Base-by-base conservation (phyloP, 1,140 invertebrate genomes). In the Dinoponera quadriceps region DNA sequence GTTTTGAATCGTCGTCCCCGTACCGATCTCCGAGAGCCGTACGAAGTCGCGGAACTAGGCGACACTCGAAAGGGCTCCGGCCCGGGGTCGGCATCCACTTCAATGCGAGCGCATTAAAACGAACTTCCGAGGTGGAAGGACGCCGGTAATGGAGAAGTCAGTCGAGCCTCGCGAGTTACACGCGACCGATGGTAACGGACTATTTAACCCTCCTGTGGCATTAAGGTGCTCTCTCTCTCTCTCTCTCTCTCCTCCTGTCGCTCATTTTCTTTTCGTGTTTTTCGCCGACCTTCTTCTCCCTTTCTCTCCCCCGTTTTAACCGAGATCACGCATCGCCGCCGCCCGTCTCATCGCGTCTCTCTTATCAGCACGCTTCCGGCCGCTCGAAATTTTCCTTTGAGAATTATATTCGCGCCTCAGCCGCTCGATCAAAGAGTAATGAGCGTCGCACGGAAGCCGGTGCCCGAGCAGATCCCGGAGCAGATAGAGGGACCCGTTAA, bases 91-190 rank as follows among this genome's bases (percentile, higher is more conserved):
- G 33, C 38, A 62, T 44, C 60, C 54, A 82, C 71, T 82, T 88
- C 78, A 71, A 86, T 83, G 88, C 82, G 72, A 86, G 81, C 75
- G 86, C 85, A 90, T 90, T 89, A 89, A 90, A 91, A 91, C 81
- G 78, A 91, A 90, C 89, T 90, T 90, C 80, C 85, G 89, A 77
- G 68, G 68, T 74, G 66, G 87, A 74, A 83, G 78, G 55, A 60
- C 66, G 51, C 74, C 66, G 38, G 74, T 92, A 91, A 90, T 89
- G 89, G 89, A 88, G 84, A 86, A 92, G 89, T 90, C 87, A 91
- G 89, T 91, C 85, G 86, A 91, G 82, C 83, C 80, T 85, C 49
- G 78, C 73, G 87, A 90, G 83, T 91, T 89, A 89, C 84, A 88
- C 86, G 85, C 84, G 82, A 65, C 29, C 55, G 38, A 84, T 68